Percentiles rank a stretch among this genome's conserved stretches.
Conservation (phyloP, 2,113 vertebrate genomes). For the Ornithorhynchus anatinus region DNA sequence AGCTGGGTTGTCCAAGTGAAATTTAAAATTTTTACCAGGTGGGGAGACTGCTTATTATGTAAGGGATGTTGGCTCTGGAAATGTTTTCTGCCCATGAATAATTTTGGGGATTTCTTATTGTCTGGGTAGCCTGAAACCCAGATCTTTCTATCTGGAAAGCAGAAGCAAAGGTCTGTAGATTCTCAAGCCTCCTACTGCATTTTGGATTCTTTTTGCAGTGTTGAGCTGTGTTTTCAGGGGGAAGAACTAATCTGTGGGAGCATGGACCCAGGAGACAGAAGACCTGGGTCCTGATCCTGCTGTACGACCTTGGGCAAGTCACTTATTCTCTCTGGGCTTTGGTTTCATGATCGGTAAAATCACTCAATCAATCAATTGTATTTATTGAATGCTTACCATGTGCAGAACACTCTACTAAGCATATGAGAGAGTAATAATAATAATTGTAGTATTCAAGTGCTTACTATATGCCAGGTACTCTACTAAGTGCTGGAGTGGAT, state of each 20-base stretch:
- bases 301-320: too few species aligned
- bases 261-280: background rate
- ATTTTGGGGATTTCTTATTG: background rate
- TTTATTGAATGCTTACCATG: too few species aligned
- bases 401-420: too few species aligned
- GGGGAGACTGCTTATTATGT: background rate
- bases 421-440: too few species aligned
- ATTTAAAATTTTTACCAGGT: background rate
- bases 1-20: background rate
- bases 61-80: accelerated
- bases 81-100: background rate
- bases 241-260: accelerated
- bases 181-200: background rate
- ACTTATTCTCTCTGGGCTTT: too few species aligned
- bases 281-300: background rate
- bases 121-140: accelerated
- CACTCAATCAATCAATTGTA: too few species aligned
- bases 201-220: background rate
- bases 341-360: too few species aligned
- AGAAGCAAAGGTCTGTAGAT: background rate
- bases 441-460: too few species aligned
- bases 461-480: too few species aligned
- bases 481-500: too few species aligned
- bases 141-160: background rate
- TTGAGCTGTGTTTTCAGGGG: accelerated